A percentile compares a stretch with the other conserved stretches of the same genome.
Conservation (phyloP, 2,888 invertebrate species). For the Ametastegia equiseti region DNA sequence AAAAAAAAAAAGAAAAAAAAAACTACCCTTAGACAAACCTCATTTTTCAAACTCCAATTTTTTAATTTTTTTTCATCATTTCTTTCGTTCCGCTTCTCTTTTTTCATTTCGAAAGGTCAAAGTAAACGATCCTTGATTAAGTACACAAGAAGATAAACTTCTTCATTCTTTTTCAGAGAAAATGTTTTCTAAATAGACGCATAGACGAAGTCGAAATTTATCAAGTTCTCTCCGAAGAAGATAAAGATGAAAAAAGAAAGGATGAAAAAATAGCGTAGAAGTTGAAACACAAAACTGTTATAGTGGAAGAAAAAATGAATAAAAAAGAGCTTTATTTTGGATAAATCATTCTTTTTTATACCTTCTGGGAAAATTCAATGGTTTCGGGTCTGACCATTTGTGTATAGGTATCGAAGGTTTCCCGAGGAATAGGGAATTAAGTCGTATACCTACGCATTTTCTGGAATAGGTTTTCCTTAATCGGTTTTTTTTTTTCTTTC, state of each 20-base stretch:
- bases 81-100: no score
- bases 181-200: no score
- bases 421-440: neutral
- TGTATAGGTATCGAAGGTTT: neutral
- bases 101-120: neutral
- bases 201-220: no score
- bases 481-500: neutral
- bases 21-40: neutral
- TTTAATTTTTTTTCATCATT: no score
- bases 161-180: no score
- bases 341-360: neutral
- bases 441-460: conserved; percentile 7
- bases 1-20: neutral
- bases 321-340: neutral
- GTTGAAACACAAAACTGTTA: neutral
- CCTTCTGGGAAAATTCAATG: neutral
- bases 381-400: neutral
- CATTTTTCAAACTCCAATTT: neutral
- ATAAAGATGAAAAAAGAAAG: no score
- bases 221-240: no score
- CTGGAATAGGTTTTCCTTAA: neutral
- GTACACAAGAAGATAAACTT: no score
- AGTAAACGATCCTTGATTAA: neutral
- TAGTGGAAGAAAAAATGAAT: neutral
- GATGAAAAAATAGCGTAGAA: no score